phyloP scores from a whole-genome alignment of 1,140 invertebrate species.

The Drosophila miranda region DNA sequence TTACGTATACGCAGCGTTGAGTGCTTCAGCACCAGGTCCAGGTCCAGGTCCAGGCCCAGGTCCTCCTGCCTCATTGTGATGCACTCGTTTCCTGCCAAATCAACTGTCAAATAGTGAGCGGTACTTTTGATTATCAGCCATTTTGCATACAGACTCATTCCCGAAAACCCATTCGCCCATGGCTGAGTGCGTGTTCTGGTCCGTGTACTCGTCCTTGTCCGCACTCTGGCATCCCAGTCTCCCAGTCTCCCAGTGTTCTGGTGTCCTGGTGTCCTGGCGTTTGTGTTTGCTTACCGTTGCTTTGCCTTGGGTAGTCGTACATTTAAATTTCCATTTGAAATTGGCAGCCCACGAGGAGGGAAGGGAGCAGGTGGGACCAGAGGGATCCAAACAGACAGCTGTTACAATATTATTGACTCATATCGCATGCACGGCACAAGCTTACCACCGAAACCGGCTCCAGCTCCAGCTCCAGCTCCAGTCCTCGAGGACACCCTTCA shows the following conservation, averaged over 20 bases:
- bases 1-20: neutral
- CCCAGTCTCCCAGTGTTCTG: neutral
- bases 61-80: slow-evolving; percentile 20
- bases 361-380: slow-evolving; percentile 5
- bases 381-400: slow-evolving; percentile 64
- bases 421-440: slow-evolving; percentile 68
- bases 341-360: slow-evolving; percentile 35
- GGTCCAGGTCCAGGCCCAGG: too few species aligned
- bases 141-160: slow-evolving; percentile 39
- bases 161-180: slow-evolving; percentile 1
- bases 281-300: slow-evolving; percentile 30
- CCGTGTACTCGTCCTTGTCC: too few species aligned
- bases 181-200: slow-evolving; percentile 3
- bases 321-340: slow-evolving; percentile 77
- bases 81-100: slow-evolving; percentile 50
- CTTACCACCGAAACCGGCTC: slow-evolving; percentile 17
- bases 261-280: slow-evolving; percentile 8
- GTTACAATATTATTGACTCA: slow-evolving; percentile 80
- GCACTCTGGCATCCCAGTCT: neutral
- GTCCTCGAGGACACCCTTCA: slow-evolving; percentile 32
- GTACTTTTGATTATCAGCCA: slow-evolving; percentile 59
- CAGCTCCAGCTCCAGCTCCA: neutral
- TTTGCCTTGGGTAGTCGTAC: slow-evolving; percentile 31
- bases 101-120: slow-evolving; percentile 65
- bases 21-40: neutral